A percentile compares a stretch with the other conserved stretches of the same genome.
phyloP scores from a whole-genome alignment of 2,113 vertebrate species.

The Cisticola juncidis region DNA sequence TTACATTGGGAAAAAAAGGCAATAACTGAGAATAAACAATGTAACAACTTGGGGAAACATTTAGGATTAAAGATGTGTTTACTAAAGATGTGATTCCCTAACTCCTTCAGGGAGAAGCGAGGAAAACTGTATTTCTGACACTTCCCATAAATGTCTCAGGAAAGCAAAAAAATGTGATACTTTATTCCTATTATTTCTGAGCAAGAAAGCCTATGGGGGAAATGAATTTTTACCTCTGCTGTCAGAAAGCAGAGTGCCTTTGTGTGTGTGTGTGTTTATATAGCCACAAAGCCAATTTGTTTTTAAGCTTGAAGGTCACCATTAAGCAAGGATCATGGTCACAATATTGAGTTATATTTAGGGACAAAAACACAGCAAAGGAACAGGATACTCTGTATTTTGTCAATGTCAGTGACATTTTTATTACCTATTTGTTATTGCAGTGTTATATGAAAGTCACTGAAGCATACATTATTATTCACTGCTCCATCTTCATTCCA shows the following conservation, averaged over 20 bases:
- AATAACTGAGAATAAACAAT: not conserved
- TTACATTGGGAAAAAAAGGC: not conserved
- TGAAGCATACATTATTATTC: not conserved
- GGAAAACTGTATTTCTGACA: not conserved
- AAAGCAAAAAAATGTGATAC: not conserved
- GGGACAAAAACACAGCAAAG: conserved; percentile 2
- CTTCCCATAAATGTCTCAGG: not conserved
- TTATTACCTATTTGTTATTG: conserved; percentile 21
- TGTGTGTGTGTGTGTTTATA: not conserved
- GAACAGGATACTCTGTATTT: conserved; percentile 4
- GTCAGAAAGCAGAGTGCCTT: not conserved
- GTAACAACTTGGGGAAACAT: not conserved
- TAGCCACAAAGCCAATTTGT: not conserved
- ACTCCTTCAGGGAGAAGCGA: not conserved
- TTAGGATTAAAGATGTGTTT: not conserved
- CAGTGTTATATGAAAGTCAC: not conserved
- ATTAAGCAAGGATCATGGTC: not conserved
- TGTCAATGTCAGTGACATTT: not conserved
- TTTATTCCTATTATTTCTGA: not conserved
- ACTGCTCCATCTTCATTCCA: not conserved
- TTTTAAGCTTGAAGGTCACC: conserved; percentile 19
- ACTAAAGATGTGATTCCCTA: not conserved
- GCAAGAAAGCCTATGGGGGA: not conserved
- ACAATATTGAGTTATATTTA: conserved; percentile 35
- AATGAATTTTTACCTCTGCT: not conserved